phyloP scores from a whole-genome alignment of 2,113 vertebrate genomes.

The Chitala chitala region DNA sequence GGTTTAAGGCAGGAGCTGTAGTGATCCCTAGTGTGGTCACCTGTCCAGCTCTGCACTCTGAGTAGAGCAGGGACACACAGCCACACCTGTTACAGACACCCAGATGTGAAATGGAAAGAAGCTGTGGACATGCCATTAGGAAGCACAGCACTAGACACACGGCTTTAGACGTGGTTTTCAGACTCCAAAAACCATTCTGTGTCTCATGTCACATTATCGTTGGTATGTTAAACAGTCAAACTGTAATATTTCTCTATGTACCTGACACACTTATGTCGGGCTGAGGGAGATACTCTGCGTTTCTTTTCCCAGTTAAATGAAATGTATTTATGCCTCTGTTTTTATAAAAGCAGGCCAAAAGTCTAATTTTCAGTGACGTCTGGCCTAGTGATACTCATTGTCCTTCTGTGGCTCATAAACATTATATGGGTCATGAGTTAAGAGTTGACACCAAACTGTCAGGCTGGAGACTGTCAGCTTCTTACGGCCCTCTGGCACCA shows the following conservation, averaged over 20 bases:
- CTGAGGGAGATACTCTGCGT: too few relatives aligned
- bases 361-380: neutral
- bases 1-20: too few relatives aligned
- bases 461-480: constrained; percentile 53
- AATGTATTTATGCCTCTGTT: neutral
- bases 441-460: constrained; percentile 69
- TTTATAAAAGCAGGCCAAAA: neutral
- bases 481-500: constrained; percentile 42
- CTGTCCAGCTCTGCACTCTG: too few relatives aligned
- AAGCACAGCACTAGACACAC: neutral
- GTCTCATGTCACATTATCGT: too few relatives aligned
- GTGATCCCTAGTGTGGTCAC: too few relatives aligned
- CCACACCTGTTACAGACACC: neutral
- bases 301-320: too few relatives aligned
- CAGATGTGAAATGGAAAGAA: neutral
- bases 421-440: constrained; percentile 56
- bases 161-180: neutral
- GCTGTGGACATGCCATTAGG: neutral
- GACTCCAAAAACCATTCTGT: neutral
- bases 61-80: neutral
- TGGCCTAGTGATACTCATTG: constrained; percentile 8
- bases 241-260: too few relatives aligned
- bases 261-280: too few relatives aligned
- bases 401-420: constrained; percentile 31
- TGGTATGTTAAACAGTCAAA: too few relatives aligned